phyloP scores from a whole-genome alignment of 2,797 vertebrate species.

The Gorsachius magnificus region DNA sequence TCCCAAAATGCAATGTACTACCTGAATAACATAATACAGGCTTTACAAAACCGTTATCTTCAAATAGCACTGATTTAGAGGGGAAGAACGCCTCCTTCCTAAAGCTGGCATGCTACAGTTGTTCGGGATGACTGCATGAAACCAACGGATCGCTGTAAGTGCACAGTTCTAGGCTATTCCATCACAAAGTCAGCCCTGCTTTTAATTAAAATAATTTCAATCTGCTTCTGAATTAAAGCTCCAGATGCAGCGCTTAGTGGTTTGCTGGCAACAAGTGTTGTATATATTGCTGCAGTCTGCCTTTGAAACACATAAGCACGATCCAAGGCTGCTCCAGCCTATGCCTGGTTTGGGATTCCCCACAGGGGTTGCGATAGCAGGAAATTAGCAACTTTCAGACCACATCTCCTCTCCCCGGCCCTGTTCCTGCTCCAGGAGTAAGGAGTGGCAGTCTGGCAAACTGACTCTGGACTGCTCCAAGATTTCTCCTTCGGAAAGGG shows the following conservation, averaged over 20 bases:
- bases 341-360: not conserved
- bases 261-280: not conserved
- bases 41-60: not conserved
- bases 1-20: not conserved
- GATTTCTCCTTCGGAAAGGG: not conserved
- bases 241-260: not conserved
- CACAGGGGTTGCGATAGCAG: not conserved
- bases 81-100: not conserved
- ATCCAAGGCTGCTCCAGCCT: not conserved
- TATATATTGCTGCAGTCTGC: not conserved
- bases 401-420: not conserved
- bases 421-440: not conserved
- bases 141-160: not conserved
- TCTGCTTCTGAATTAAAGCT: slow-evolving; percentile 32
- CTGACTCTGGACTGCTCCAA: not conserved
- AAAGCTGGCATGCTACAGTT: not conserved
- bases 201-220: slow-evolving; percentile 29
- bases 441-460: slow-evolving; percentile 19
- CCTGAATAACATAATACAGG: not conserved
- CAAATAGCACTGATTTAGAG: not conserved
- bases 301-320: not conserved
- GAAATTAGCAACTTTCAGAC: not conserved
- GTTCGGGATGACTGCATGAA: not conserved
- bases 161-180: not conserved
- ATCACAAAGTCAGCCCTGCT: not conserved